Base-by-base conservation (phyloP, 1,140 invertebrate species). In the Drosophila cardini region DNA sequence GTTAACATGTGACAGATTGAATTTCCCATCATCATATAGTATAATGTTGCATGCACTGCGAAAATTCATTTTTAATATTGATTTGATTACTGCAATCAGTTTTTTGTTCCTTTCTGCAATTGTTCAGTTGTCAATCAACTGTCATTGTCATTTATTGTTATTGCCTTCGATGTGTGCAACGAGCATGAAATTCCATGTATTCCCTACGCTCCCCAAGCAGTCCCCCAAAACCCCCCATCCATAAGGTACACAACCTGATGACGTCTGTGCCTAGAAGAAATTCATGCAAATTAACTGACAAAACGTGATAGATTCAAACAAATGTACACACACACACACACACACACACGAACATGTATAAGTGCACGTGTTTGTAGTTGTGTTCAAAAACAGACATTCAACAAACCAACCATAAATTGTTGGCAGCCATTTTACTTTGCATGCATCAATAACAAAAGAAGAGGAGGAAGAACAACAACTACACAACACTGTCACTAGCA, bases 241-340 rank as follows among this genome's bases (percentile, higher is more conserved):
- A 36, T 13, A 15, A 46, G 57, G 8, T 3, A 30, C 3, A 18
- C n/a, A 40, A 2, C 9, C 8, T 13, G 10, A 50, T 48, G 11
- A 21, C 32, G 42, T 32, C n/a, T 55, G 34, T 60, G 69, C 36
- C 60, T 56, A 50, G 53, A 65, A 32, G 65, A 70, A 69, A 75
- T 75, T 62, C 58, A 85, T 86, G 81, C 70, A 85, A 85, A 86
- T 85, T 86, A 81, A 74, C 78, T 84, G 73, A 81, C 81, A 77
- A 85, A 77, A 84, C 69, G 32, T 52, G 60, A 42, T 50, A 26
- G 21, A 26, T 26, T 26, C 21, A 55, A 38, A 48, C 34, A 34
- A 18, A 55, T 9, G 9, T 10, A 57, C 10, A 40, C 2, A 4
- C 36, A 32, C 4, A 71, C 9, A 56, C 6, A 45, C 36, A 50